These are phyloP conservation scores for Neodon shergylaensis DNA, from an alignment of 2,113 vertebrate species.

Conservation along the genomic window DNA sequence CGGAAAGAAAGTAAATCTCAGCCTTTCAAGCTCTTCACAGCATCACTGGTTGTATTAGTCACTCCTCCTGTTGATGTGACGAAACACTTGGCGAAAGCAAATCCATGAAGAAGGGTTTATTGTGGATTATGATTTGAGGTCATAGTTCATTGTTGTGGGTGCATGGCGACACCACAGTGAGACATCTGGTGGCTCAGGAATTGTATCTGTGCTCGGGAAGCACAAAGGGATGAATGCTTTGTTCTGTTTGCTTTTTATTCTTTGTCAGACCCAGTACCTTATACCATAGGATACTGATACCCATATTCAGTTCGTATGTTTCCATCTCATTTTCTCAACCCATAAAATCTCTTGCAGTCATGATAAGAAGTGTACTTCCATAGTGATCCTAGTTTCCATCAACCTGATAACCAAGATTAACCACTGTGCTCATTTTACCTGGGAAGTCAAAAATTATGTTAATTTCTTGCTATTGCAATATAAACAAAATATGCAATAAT, in stretches of 20 bases:
- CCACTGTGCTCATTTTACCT: background rate
- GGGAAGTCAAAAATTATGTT: background rate
- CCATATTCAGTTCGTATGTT: background rate
- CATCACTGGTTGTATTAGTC: background rate
- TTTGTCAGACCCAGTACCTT: background rate
- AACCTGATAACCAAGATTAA: background rate
- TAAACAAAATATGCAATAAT: background rate
- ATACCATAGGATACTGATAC: too few species aligned
- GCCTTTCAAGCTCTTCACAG: background rate
- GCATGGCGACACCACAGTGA: background rate
- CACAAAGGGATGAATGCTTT: background rate
- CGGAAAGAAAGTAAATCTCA: background rate
- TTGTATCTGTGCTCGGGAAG: background rate
- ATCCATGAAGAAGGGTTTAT: background rate
- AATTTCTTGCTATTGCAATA: background rate
- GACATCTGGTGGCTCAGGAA: background rate
- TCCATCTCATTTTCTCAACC: background rate
- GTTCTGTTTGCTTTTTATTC: background rate
- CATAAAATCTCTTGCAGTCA: background rate
- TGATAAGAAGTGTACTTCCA: background rate
- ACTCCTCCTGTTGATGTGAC: background rate
- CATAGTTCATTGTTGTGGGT: background rate
- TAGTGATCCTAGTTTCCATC: background rate
- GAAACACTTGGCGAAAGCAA: background rate
- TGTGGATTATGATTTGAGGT: background rate